Conservation (phyloP, 2,888 invertebrate genomes). For the Acanthococcus lagerstroemiae region DNA sequence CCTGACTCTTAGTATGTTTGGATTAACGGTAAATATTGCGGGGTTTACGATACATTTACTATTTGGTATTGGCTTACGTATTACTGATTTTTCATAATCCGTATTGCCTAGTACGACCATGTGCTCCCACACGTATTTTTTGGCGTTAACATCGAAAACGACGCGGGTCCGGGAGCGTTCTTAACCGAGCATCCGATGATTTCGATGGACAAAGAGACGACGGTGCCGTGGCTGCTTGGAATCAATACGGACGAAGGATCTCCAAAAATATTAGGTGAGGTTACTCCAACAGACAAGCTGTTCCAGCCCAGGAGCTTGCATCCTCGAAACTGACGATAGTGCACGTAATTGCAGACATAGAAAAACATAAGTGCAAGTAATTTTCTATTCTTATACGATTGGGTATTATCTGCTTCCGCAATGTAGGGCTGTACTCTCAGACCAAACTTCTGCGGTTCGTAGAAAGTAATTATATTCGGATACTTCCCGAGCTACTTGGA, state of each 20-base stretch:
- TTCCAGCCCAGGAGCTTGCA: too few relatives aligned
- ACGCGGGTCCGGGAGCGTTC: neutral
- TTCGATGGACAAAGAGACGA: conserved; percentile 14
- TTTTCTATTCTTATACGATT: too few relatives aligned
- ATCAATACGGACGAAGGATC: conserved; percentile 29
- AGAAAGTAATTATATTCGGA: neutral
- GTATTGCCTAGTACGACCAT: conserved; percentile 1
- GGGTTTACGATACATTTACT: neutral
- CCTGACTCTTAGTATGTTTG: neutral
- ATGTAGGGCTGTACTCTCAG: neutral
- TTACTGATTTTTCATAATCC: neutral
- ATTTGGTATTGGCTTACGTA: neutral
- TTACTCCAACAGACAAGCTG: neutral
- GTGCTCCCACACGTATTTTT: conserved; percentile 6
- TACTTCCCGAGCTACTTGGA: conserved; percentile 8
- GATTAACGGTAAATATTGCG: neutral
- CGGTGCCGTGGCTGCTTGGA: conserved; percentile 21
- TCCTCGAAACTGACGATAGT: too few relatives aligned
- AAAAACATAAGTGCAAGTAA: too few relatives aligned
- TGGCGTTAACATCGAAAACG: conserved; percentile 1
- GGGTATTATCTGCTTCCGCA: too few relatives aligned
- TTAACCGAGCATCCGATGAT: conserved; percentile 13
- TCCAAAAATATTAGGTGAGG: conserved; percentile 1
- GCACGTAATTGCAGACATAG: too few relatives aligned
- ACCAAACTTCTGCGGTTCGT: neutral